phyloP scores from a whole-genome alignment of 30 jellyfish, hydroid and myxozoan species.

The Rhopilema esculentum region DNA sequence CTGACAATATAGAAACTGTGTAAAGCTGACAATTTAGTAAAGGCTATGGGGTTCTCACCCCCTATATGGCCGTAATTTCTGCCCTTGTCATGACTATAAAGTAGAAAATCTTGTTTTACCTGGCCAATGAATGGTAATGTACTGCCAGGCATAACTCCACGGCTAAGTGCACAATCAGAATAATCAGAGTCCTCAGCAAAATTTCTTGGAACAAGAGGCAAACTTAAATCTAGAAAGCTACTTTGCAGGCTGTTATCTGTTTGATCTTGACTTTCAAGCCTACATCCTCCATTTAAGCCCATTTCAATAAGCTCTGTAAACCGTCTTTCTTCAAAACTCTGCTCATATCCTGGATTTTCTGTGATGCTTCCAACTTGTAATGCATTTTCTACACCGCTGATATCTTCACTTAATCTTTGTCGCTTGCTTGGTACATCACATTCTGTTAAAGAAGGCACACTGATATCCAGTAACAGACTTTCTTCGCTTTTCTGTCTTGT shows the following conservation, averaged over 20 bases:
- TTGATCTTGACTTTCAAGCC: not conserved
- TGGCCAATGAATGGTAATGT: not conserved
- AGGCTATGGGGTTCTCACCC: too few species aligned
- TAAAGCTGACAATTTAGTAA: too few species aligned
- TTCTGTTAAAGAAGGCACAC: not conserved
- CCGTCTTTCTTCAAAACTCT: slow-evolving; percentile 44
- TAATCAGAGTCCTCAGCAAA: not conserved
- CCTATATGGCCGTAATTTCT: too few species aligned
- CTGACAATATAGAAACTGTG: too few species aligned
- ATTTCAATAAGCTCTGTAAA: slow-evolving; percentile 19
- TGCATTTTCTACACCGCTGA: not conserved
- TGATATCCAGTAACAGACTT: not conserved
- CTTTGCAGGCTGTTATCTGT: not conserved
- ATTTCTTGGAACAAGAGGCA: not conserved
- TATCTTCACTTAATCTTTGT: not conserved
- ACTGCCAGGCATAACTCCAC: not conserved
- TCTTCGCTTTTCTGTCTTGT: not conserved
- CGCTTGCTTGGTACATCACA: not conserved
- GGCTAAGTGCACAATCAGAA: not conserved
- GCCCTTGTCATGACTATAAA: too few species aligned
- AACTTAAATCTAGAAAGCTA: not conserved
- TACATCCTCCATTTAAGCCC: slow-evolving; percentile 21
- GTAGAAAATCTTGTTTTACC: not conserved
- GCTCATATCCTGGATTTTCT: not conserved
- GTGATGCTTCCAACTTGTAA: not conserved